These are phyloP conservation scores for Eupelmus urozonus DNA, from an alignment of 2,888 invertebrate species.

Conservation along the genomic window DNA sequence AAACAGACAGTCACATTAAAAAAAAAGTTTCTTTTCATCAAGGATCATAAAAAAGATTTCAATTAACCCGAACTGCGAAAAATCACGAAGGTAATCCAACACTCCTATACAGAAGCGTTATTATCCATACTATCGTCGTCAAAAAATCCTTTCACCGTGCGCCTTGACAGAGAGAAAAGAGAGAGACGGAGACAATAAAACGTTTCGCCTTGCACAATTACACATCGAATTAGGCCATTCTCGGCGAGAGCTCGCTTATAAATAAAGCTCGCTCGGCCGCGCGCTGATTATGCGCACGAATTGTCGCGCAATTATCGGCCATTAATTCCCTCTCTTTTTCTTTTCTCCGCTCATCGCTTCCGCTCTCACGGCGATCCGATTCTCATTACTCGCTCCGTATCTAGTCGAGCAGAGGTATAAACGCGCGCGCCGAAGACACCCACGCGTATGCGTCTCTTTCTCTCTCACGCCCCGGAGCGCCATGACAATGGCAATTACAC, in stretches of 20 bases:
- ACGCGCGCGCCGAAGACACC: slow-evolving; percentile 10
- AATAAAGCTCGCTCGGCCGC: too few relatives aligned
- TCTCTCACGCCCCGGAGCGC: slow-evolving; percentile 5
- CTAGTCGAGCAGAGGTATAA: too few relatives aligned
- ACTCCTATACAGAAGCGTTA: background rate
- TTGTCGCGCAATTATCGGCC: slow-evolving; percentile 59
- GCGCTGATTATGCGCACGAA: slow-evolving; percentile 41
- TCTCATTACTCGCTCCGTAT: background rate
- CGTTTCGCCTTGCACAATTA: slow-evolving; percentile 14
- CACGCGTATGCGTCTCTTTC: slow-evolving; percentile 1
- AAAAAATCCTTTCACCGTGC: too few relatives aligned
- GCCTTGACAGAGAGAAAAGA: background rate
- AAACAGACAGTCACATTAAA: too few relatives aligned
- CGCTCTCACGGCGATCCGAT: slow-evolving; percentile 19
- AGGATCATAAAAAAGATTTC: background rate
- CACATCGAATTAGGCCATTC: slow-evolving; percentile 22
- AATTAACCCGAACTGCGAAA: background rate
- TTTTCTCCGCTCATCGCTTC: slow-evolving; percentile 16
- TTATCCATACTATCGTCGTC: background rate
- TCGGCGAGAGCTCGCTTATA: too few relatives aligned
- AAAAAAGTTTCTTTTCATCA: too few relatives aligned
- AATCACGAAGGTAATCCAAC: background rate
- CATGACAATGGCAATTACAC: slow-evolving; percentile 5
- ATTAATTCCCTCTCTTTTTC: slow-evolving; percentile 57
- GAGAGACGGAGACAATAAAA: slow-evolving; percentile 1